Base-by-base conservation (phyloP, 1,140 invertebrate genomes). In the Bilobella aurantiaca region DNA sequence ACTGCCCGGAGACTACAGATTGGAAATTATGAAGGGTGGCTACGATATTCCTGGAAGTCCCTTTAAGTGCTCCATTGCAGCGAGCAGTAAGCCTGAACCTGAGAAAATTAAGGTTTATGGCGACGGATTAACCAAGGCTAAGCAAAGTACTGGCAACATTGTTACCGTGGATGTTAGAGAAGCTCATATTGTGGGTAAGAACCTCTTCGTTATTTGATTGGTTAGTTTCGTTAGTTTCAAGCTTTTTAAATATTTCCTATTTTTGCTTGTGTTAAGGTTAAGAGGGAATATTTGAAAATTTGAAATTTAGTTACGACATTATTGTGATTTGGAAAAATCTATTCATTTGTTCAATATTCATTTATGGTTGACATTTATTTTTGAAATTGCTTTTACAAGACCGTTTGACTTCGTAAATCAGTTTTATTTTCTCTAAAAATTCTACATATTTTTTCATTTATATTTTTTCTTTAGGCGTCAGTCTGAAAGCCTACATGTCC, bases 11-110 rank as follows among this genome's bases (percentile, higher is more conserved):
- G 18, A 3, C 2, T 63, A 63, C 31, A 49, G 18, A 5, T 25
- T 63, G 25, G 25, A 53, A 63, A 53, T 63, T 32, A 49, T 46
- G 27, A 63, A 63, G 28, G 47, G 47, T 29, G 62, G 62, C 3
- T 30, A 49, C 28, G 37, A 47, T 23, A 63, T 63, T 12, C 42
- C 42, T 23, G 62, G 47, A n/a, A 63, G 62, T 63, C 62, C 62
- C 3, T 63, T 62, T 34, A 62, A 62, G 25, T 62, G 59, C 28
- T 5, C 16, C 8, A 28, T 62, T 46, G 59, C n/a, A 5, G 3
- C 59, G 12, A 18, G 5, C 25, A 62, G 23, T 23, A 21, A 8
- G 3, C n/a, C 30, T 3, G 31, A 62, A 21, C 59, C 59, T n/a
- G 59, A 62, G 3, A 62, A 46, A 37, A 62, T 62, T 14, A 14